Conservation (phyloP, 2,888 invertebrate genomes). For the Nemurella pictetii region DNA sequence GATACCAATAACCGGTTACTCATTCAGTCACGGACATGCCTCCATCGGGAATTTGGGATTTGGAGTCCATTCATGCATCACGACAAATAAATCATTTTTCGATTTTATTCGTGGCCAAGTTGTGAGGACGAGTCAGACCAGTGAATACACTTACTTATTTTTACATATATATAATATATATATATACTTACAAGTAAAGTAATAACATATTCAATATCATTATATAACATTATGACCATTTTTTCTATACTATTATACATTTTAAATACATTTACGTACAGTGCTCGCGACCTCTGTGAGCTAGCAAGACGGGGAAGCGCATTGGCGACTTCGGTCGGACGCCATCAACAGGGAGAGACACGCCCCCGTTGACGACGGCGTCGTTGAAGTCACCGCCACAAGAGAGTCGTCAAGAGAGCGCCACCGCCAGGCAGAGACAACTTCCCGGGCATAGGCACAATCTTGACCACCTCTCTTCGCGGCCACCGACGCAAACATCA, state of each 20-base stretch:
- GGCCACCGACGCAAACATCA: too few species aligned
- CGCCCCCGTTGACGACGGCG: background rate
- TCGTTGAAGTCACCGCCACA: too few species aligned
- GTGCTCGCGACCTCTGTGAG: background rate
- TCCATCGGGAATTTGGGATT: too few species aligned
- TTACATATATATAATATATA: background rate
- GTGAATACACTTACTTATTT: background rate
- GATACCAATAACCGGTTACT: too few species aligned
- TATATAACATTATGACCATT: background rate
- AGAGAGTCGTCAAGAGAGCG: background rate
- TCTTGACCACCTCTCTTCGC: background rate
- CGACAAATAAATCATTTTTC: too few species aligned
- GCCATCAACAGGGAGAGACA: background rate
- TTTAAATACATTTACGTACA: background rate
- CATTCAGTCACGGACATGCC: too few species aligned
- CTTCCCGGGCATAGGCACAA: background rate
- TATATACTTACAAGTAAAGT: background rate
- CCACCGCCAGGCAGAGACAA: background rate
- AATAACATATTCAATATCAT: background rate
- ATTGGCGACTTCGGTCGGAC: too few species aligned
- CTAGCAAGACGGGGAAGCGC: background rate
- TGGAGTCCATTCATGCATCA: too few species aligned
- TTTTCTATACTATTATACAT: background rate
- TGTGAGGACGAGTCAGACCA: background rate
- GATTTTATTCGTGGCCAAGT: background rate